Evolutionary conservation across 2,797 vertebrate species (phyloP), one percentile per base, ranked within the genome.

Genomic region (Capromys pilorides): DNA sequence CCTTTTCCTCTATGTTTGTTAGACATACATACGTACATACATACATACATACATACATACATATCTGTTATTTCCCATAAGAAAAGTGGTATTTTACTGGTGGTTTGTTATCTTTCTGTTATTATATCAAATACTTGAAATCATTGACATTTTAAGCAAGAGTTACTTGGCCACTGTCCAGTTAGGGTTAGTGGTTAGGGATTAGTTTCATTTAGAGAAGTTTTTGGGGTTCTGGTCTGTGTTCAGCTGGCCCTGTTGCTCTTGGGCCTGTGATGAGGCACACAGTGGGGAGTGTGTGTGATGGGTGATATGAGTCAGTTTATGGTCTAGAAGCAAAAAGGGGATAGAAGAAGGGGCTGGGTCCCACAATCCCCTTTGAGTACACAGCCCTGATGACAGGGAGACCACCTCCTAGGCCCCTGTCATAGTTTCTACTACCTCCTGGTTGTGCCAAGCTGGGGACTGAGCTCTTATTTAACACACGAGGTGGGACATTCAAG

Each of bases 301-400:
- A 21, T 11, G 19, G 54, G 18, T 1, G 51, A 59, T 33, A n/a
- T 1, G 1, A 22, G 12, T 24, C 21, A 36, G 13, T 4, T 2
- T 36, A 57, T 57, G 19, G 51, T 21, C 33, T 4, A 22, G 79
- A 81, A 83, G 36, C 3, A 26, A 41, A 31, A 64, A 19, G 28
- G 39, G 31, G 10, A 22, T 12, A 67, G 77, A 67, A 51, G 31
- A n/a, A 2, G 41, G 16, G 4, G 1, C 39, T 33, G 18, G 28
- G 10, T n/a, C 26, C 57, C 13, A 8, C 10, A 62, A 22, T 33
- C 51, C 49, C 31, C 77, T 80, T 31, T 2, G 21, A 64, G 81
- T 18, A 28, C 36, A 10, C 26, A 45, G 22, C 39, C 59, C 14
- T n/a, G 24, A 41, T 64, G 39, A 11, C 2, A 18, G 21, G 22